Evolutionary conservation across 2,888 invertebrate species (phyloP).

Genomic region (Calephelis perditalis): DNA sequence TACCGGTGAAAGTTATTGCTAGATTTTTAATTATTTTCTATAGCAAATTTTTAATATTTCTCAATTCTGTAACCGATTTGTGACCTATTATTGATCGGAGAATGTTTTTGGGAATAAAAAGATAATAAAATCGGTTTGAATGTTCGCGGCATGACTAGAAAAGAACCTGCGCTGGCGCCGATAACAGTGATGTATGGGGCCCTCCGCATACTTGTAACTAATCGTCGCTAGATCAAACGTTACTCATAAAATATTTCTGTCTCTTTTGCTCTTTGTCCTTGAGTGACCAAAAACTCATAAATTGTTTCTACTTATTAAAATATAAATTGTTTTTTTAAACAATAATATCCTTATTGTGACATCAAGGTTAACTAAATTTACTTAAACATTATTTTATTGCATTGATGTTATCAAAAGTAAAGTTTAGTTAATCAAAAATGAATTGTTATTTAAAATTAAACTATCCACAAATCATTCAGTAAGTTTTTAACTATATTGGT

Average conservation of each 20-base stretch:
- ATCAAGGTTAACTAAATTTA: neutral
- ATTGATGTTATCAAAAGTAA: too few species aligned
- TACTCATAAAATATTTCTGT: conserved; percentile 47
- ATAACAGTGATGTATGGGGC: conserved; percentile 62
- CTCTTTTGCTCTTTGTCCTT: conserved; percentile 33
- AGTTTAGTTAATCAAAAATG: too few species aligned
- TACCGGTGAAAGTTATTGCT: conserved; percentile 47
- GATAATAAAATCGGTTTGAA: conserved; percentile 37
- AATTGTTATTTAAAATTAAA: too few species aligned
- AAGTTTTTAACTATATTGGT: too few species aligned
- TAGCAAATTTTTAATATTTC: conserved; percentile 31
- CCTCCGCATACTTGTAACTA: conserved; percentile 57
- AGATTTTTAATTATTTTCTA: conserved; percentile 34
- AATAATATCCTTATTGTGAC: neutral
- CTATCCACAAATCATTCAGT: too few species aligned
- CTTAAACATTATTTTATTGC: too few species aligned
- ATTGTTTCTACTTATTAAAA: neutral
- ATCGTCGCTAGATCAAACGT: conserved; percentile 54
- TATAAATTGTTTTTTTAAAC: conserved; percentile 4
- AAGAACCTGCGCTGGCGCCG: conserved; percentile 65
- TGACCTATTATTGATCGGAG: conserved; percentile 22
- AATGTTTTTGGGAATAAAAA: conserved; percentile 26
- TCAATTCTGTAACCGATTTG: conserved; percentile 26
- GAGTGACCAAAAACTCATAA: neutral
- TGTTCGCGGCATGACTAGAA: conserved; percentile 47